Evolutionary conservation across 1,140 invertebrate genomes (phyloP).

Genomic region (Aphelenchoides besseyi): DNA sequence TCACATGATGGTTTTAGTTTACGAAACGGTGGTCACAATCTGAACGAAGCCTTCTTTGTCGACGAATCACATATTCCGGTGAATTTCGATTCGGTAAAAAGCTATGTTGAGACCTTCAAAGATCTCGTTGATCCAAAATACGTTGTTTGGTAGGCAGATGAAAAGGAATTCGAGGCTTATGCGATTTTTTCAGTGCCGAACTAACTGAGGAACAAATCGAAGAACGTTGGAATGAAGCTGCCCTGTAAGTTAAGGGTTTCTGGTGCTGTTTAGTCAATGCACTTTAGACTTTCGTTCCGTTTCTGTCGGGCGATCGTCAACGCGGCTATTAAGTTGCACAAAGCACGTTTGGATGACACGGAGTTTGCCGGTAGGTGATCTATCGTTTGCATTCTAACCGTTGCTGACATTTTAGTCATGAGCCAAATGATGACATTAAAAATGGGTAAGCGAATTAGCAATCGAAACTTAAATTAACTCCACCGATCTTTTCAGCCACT

Average conservation of each 20-base stretch:
- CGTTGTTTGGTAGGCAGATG: background rate
- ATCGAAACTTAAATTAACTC: background rate
- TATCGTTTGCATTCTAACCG: too few species aligned
- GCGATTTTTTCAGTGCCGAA: background rate
- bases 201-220: background rate
- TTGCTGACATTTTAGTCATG: too few species aligned
- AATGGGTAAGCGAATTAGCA: conserved; percentile 9
- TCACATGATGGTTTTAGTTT: too few species aligned
- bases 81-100: background rate
- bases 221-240: conserved; percentile 10
- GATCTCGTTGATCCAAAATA: conserved; percentile 1
- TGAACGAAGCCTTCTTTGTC: conserved; percentile 16
- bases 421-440: conserved; percentile 13
- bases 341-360: conserved; percentile 10
- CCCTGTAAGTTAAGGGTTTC: background rate
- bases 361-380: too few species aligned
- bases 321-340: conserved; percentile 18
- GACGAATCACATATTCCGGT: conserved; percentile 18
- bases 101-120: conserved; percentile 3
- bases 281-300: conserved; percentile 11
- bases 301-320: conserved; percentile 8
- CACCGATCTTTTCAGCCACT: background rate
- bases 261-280: background rate
- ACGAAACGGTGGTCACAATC: conserved; percentile 16
- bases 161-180: too few species aligned